Evolutionary conservation across 1,140 invertebrate genomes (phyloP), one percentile per base, ranked within the genome.

Genomic region (Bilobella aurantiaca): DNA sequence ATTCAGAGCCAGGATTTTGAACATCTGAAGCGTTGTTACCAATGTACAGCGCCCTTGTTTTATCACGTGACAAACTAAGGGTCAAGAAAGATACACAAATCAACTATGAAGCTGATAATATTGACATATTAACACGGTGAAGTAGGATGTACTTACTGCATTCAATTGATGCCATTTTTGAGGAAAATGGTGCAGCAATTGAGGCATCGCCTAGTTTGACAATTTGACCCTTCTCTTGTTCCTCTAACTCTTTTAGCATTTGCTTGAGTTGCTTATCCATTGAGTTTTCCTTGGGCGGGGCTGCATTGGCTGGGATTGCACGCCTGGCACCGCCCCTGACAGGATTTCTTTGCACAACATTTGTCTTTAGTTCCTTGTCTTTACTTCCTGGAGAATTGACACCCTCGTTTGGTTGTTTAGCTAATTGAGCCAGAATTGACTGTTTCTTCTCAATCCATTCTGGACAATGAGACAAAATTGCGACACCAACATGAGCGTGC

Each of bases 1-100:
- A 79, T 99, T 99, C n/a, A 99, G 78, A 0, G 97, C 97, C 37
- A 99, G 80, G 71, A 99, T 99, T 83, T 99, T 99, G 78, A 99
- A 99, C 97, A 99, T 99, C 79, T 99, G 97, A 46, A 99, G 80
- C 0, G 97, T 99, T 1, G 96, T 99, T 0, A 99, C 96, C 42
- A 99, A 79, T 0, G 97, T 99, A 78, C 97, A 99, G 34, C 97
- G 84, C 3, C 97, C 97, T 82, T 99, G 96, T 75, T 99, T 98
- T 69, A 99, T 98, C 27, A 99, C 91, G 78, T 98, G 93, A 75
- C 94, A 98, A 75, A 99, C 94, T 97, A 80, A n/a, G n/a, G n/a
- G n/a, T n/a, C n/a, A n/a, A n/a, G n/a, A n/a, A n/a, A n/a, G n/a
- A n/a, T n/a, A n/a, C n/a, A n/a, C n/a, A n/a, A n/a, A n/a, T n/a